Evolutionary conservation across 2,113 vertebrate genomes (phyloP).

Genomic region (Megaceryle maxima): DNA sequence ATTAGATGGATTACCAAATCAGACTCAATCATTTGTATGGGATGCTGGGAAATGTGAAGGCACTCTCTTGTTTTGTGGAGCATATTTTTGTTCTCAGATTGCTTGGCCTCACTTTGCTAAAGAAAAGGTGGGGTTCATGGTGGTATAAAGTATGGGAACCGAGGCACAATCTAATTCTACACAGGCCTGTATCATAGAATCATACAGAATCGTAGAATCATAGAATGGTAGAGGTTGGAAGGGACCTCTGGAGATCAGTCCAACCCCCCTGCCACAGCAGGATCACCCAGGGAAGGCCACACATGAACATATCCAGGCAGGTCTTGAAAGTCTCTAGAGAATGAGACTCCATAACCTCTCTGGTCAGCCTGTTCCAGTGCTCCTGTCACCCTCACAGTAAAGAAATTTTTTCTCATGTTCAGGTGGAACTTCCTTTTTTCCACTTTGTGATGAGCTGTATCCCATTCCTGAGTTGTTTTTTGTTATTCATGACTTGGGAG

Average conservation of each 20-base stretch:
- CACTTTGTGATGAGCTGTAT: not conserved
- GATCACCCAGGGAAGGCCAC: too few relatives aligned
- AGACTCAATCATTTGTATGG: not conserved
- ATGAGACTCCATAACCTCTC: too few relatives aligned
- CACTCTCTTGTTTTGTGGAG: not conserved
- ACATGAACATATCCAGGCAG: too few relatives aligned
- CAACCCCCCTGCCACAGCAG: too few relatives aligned
- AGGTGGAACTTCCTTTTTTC: too few relatives aligned
- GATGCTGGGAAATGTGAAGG: slow-evolving; percentile 32
- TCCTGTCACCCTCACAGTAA: too few relatives aligned
- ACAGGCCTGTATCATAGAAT: not conserved
- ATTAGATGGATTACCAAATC: slow-evolving; percentile 65
- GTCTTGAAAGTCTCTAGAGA: too few relatives aligned
- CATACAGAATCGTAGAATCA: not conserved
- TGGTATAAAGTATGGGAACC: not conserved
- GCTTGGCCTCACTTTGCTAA: not conserved
- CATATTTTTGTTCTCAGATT: not conserved
- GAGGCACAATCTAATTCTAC: not conserved
- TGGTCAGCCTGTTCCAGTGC: too few relatives aligned
- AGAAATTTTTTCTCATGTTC: too few relatives aligned
- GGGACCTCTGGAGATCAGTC: too few relatives aligned
- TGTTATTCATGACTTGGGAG: not conserved
- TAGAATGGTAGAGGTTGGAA: not conserved
- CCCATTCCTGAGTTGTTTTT: not conserved
- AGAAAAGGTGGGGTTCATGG: not conserved